phyloP scores from a whole-genome alignment of 23 tunicate species.

The Styela clava region DNA sequence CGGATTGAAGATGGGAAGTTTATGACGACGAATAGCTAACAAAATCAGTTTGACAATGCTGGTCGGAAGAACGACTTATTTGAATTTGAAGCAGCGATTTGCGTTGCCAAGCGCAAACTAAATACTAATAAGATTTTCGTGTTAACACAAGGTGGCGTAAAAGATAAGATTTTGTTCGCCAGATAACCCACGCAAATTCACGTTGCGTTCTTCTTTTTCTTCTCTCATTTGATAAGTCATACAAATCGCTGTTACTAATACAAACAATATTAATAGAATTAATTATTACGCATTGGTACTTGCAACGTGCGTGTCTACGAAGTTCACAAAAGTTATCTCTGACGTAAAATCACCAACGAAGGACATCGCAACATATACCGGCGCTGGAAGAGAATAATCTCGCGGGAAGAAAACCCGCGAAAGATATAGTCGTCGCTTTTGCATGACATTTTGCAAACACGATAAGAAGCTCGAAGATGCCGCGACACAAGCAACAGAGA shows the following conservation, averaged over 20 bases:
- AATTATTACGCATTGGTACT: slow-evolving; percentile 11
- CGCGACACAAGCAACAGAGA: slow-evolving; percentile 78
- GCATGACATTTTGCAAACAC: neutral
- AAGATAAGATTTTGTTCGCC: neutral
- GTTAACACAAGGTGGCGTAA: neutral
- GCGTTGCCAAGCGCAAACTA: too few species aligned
- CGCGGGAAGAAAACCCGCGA: neutral
- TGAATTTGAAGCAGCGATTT: too few species aligned
- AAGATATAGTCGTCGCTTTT: neutral
- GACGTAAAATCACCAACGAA: neutral
- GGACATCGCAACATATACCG: neutral
- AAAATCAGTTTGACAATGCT: too few species aligned
- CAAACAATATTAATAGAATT: slow-evolving; percentile 7
- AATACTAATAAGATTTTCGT: too few species aligned
- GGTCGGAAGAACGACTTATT: too few species aligned
- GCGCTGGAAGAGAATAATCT: neutral
- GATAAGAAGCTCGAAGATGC: slow-evolving; percentile 31
- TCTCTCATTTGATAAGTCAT: neutral
- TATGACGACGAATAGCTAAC: too few species aligned
- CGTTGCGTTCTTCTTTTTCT: slow-evolving; percentile 7
- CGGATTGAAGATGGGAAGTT: too few species aligned
- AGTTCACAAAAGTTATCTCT: neutral
- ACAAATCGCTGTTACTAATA: slow-evolving; percentile 1
- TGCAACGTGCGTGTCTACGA: slow-evolving; percentile 5
- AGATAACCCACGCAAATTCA: neutral